Base-by-base conservation (phyloP, 2,888 invertebrate genomes). In the Rhorus exstirpatorius region DNA sequence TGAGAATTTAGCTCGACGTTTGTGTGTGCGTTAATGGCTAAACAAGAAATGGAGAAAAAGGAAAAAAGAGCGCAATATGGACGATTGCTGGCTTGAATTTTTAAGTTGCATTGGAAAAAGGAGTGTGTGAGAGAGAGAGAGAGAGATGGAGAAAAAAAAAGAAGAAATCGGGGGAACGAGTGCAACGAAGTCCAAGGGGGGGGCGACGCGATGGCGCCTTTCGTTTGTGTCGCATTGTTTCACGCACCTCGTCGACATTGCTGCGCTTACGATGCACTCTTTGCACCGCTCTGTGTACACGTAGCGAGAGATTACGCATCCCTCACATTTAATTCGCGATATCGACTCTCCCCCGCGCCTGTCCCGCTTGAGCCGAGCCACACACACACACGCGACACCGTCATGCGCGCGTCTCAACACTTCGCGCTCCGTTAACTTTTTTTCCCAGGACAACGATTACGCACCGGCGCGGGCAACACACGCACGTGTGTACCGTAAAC, bases 191-290 rank as follows among this genome's bases (percentile, higher is more conserved):
- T 65, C 58, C 10, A 19, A 41, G 31, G 24, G 51, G 38, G 14
- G 14, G 80, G 86, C 88, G 87, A 86, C 87, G 72, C 83, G 80
- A 83, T 79, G 88, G 88, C 89, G 89, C 87, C 88, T 83, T 85
- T 61, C 83, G 79, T 88, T 89, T 89, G 88, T 88, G 86, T 89
- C 86, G 89, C 90, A 90, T 90, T 90, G 89, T 89, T 89, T 88
- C 90, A 90, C 89, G 89, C 87, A 86, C 87, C 84, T 80, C 41
- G 55, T 46, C 65, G 41, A 70, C 49, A 55, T 60, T 70, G 82
- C 80, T 83, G 84, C 84, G 76, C 75, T 72, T 65, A 49, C 67
- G 58, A 58, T 65, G 58, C 38, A 67, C 53, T n/a, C 38, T 53
- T 55, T 17, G n/a, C n/a, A n/a, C n/a, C n/a, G n/a, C n/a, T n/a